These are phyloP conservation scores for Chaetophractus vellerosus DNA, from an alignment of 2,797 vertebrate genomes.

Conservation along the genomic window DNA sequence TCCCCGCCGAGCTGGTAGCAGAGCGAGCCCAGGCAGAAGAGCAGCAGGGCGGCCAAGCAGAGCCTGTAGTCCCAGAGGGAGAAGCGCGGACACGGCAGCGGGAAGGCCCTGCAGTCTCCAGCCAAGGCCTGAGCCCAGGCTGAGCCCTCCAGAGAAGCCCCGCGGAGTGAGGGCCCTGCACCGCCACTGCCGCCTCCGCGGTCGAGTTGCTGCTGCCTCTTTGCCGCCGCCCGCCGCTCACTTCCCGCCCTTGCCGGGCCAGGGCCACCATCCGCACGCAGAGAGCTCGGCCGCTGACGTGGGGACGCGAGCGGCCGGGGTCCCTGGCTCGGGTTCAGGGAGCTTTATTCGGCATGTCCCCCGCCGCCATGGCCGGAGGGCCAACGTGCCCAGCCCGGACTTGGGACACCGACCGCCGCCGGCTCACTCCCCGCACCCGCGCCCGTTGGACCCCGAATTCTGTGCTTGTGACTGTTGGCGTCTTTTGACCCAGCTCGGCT, in stretches of 20 bases:
- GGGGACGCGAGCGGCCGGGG: slow-evolving; percentile 84
- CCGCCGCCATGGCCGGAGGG: slow-evolving; percentile 72
- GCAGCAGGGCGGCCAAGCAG: slow-evolving; percentile 96
- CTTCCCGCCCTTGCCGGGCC: slow-evolving; percentile 78
- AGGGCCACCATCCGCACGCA: slow-evolving; percentile 91
- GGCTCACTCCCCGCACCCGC: slow-evolving; percentile 65
- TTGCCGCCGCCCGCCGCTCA: slow-evolving; percentile 81
- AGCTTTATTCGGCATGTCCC: slow-evolving; percentile 86
- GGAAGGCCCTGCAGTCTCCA: slow-evolving; percentile 90
- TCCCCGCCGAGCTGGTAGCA: slow-evolving; percentile 97
- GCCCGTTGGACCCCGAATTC: background rate
- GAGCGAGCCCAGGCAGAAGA: slow-evolving; percentile 97
- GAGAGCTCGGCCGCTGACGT: slow-evolving; percentile 83
- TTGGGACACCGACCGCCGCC: slow-evolving; percentile 45
- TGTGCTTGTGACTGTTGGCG: slow-evolving; percentile 49
- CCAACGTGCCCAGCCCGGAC: slow-evolving; percentile 71
- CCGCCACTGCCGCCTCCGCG: slow-evolving; percentile 63
- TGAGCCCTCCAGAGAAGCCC: slow-evolving; percentile 80
- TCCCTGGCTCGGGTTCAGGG: slow-evolving; percentile 87
- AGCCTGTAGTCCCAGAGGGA: slow-evolving; percentile 95
- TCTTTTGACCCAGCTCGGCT: slow-evolving; percentile 80
- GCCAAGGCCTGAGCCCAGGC: slow-evolving; percentile 79
- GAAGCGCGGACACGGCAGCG: slow-evolving; percentile 91
- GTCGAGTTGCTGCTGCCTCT: slow-evolving; percentile 91
- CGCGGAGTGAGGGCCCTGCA: slow-evolving; percentile 91